A percentile compares a stretch with the other conserved stretches of the same genome.
Conservation (phyloP, 64 coral and sea anemone genomes). For the Orbicella faveolata region DNA sequence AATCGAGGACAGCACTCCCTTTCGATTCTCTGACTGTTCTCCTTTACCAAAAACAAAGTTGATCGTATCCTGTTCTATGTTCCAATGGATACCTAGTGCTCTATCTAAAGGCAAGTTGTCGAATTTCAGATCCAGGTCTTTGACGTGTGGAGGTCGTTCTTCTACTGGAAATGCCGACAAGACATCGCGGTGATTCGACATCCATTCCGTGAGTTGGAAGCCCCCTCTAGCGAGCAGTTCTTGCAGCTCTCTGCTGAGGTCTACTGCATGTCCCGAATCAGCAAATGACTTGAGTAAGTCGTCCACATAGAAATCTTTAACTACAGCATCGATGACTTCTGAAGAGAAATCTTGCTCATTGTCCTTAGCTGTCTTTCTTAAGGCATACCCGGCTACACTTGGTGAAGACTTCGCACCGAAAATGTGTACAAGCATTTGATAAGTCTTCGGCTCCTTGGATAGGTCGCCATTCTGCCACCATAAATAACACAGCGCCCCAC, state of each 20-base stretch:
- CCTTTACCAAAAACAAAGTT: not conserved
- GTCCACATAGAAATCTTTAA: slow-evolving; percentile 78
- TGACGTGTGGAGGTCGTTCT: slow-evolving; percentile 39
- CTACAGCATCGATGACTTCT: slow-evolving; percentile 38
- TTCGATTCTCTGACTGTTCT: slow-evolving; percentile 27
- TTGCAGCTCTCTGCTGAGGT: slow-evolving; percentile 23
- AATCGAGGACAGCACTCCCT: slow-evolving; percentile 60
- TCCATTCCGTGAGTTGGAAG: slow-evolving; percentile 54
- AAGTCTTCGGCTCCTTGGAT: not conserved
- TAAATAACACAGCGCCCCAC: slow-evolving; percentile 47
- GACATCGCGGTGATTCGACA: slow-evolving; percentile 39
- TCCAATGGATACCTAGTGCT: slow-evolving; percentile 57
- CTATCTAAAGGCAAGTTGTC: slow-evolving; percentile 54
- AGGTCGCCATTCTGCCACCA: slow-evolving; percentile 36
- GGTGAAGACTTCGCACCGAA: slow-evolving; percentile 17
- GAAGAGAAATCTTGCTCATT: slow-evolving; percentile 27
- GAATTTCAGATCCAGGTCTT: slow-evolving; percentile 51
- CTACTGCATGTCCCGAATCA: slow-evolving; percentile 26
- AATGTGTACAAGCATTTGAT: slow-evolving; percentile 40
- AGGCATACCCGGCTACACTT: slow-evolving; percentile 52
- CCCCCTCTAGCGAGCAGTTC: slow-evolving; percentile 48
- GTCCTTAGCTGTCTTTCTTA: slow-evolving; percentile 44
- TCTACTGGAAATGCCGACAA: slow-evolving; percentile 45
- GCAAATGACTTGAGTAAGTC: slow-evolving; percentile 75
- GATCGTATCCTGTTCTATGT: slow-evolving; percentile 41